Percentiles rank a stretch among this genome's conserved stretches.
phyloP scores from a whole-genome alignment of 1,140 invertebrate species.

The Lutraria rhynchaena region DNA sequence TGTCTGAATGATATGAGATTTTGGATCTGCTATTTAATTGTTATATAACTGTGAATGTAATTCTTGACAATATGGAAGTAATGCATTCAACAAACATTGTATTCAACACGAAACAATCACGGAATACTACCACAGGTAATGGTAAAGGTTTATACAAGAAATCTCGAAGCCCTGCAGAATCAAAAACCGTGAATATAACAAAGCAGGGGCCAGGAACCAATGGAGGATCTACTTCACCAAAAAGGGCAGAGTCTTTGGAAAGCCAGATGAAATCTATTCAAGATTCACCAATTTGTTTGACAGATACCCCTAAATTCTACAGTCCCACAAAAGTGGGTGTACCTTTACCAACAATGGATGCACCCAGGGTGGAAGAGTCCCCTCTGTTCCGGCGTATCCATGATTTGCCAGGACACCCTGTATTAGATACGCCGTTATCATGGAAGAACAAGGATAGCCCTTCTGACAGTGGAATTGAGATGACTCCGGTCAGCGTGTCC shows the following conservation, averaged over 20 bases:
- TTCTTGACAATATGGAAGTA: constrained; percentile 27
- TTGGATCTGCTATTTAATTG: too few relatives aligned
- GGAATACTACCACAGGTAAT: too few relatives aligned
- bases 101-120: constrained; percentile 3
- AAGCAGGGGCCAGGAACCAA: not conserved
- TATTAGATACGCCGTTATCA: constrained; percentile 22
- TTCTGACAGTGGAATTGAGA: constrained; percentile 43
- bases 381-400: constrained; percentile 1
- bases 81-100: constrained; percentile 20
- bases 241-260: not conserved
- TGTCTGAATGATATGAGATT: too few relatives aligned
- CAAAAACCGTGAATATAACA: not conserved
- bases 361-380: constrained; percentile 3
- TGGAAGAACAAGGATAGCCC: constrained; percentile 32
- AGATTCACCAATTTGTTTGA: too few relatives aligned
- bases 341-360: not conserved
- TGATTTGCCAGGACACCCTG: not conserved
- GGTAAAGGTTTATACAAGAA: too few relatives aligned
- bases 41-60: too few relatives aligned
- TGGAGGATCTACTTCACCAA: not conserved
- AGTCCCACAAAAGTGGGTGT: too few relatives aligned
- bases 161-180: not conserved
- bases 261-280: too few relatives aligned
- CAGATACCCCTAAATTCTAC: too few relatives aligned
- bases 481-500: constrained; percentile 42